Evolutionary conservation across 53 echinoderm and acorn worm species (phyloP).

Genomic region (Stichopus horrens): DNA sequence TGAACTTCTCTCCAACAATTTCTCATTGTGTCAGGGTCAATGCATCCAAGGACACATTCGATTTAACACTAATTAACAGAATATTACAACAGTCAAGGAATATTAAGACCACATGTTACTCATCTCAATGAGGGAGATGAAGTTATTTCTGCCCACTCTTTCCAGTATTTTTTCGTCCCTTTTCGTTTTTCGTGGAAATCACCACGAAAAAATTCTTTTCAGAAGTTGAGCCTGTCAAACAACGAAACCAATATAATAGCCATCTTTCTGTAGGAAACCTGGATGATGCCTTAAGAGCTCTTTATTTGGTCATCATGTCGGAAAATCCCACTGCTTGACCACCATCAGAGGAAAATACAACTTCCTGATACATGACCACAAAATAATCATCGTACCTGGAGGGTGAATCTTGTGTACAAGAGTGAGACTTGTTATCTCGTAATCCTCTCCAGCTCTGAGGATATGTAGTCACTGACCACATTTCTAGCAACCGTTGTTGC

Average conservation of each 20-base stretch:
- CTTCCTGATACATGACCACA: constrained; percentile 27
- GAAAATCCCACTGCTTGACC: not conserved
- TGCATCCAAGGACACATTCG: not conserved
- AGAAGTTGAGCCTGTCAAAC: not conserved
- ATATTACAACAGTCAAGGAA: not conserved
- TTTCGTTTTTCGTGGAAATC: not conserved
- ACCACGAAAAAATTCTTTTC: not conserved
- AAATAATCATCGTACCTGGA: constrained; percentile 19
- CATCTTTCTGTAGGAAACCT: not conserved
- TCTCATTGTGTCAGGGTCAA: not conserved
- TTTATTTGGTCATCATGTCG: not conserved
- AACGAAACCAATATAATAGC: not conserved
- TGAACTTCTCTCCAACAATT: not conserved
- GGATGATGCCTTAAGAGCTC: not conserved
- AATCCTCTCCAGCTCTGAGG: not conserved
- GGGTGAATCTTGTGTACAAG: not conserved
- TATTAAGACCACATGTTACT: not conserved
- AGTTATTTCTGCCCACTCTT: not conserved
- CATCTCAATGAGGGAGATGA: not conserved
- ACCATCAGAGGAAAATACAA: not conserved
- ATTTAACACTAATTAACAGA: not conserved
- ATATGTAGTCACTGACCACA: not conserved
- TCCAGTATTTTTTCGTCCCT: not conserved
- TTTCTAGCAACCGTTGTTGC: not conserved
- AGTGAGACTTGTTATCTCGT: not conserved